A percentile compares a stretch with the other conserved stretches of the same genome.
These are phyloP conservation scores for Pycnonotus jocosus DNA, from an alignment of 2,113 vertebrate species.

Conservation along the genomic window DNA sequence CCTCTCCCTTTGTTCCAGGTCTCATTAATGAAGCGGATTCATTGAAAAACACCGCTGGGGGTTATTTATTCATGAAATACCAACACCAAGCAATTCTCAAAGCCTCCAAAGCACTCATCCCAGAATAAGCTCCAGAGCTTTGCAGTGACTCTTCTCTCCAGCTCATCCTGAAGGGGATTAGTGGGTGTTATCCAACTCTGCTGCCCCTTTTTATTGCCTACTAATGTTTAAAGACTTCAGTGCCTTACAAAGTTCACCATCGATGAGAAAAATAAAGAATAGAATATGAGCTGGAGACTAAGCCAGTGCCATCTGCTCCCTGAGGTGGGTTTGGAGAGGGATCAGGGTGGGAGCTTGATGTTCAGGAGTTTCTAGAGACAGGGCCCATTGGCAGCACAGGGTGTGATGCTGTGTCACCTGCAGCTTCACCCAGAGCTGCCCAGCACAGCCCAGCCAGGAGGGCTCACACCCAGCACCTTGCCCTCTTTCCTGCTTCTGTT, in stretches of 20 bases:
- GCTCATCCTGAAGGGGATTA: slow-evolving; percentile 43
- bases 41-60: slow-evolving; percentile 8
- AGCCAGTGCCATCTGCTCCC: not conserved
- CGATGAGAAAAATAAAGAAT: not conserved
- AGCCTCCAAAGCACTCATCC: not conserved
- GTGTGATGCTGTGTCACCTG: not conserved
- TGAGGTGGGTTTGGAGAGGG: not conserved
- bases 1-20: not conserved
- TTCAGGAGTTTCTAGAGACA: not conserved
- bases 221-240: not conserved
- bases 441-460: not conserved
- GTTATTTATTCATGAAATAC: slow-evolving; percentile 64
- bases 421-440: not conserved
- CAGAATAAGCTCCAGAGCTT: not conserved
- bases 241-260: not conserved
- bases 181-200: not conserved
- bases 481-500: fast-evolving
- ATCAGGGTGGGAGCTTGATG: not conserved
- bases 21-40: slow-evolving; percentile 18
- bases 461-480: not conserved
- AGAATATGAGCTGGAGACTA: not conserved
- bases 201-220: slow-evolving; percentile 34
- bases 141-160: not conserved
- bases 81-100: not conserved
- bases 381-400: not conserved